A percentile compares a stretch with the other conserved stretches of the same genome.
Conservation (phyloP, 35 echinoderm and acorn worm genomes). For the Apostichopus parvimensis region DNA sequence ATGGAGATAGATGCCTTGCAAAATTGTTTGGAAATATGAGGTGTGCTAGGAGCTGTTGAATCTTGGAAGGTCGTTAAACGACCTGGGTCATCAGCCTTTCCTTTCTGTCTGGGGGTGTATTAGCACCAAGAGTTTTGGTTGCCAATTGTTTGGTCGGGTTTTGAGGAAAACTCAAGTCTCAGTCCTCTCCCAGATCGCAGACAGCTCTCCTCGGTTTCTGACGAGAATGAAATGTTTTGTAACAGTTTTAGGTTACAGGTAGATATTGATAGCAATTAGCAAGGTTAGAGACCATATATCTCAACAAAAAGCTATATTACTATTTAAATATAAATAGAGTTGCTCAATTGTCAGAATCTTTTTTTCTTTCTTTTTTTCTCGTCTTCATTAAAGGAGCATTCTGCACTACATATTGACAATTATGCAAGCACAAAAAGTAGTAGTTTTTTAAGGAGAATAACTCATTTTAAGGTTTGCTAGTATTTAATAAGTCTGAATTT, state of each 20-base stretch:
- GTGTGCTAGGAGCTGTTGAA: constrained; percentile 16
- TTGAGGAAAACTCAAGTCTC: not conserved
- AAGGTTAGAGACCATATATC: no score
- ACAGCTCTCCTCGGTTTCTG: not conserved
- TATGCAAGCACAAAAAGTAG: no score
- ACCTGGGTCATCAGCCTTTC: constrained; percentile 1
- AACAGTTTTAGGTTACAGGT: not conserved
- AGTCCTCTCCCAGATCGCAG: not conserved
- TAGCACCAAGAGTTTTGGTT: not conserved
- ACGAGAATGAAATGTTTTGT: not conserved
- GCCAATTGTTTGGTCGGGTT: constrained; percentile 8
- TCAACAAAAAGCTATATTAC: no score
- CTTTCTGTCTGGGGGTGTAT: not conserved
- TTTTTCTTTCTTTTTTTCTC: no score
- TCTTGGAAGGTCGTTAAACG: constrained; percentile 5
- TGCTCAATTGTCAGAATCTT: no score
- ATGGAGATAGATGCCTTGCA: constrained; percentile 41
- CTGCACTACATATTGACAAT: no score
- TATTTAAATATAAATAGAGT: no score
- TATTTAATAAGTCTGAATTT: no score
- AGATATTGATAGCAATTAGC: no score
- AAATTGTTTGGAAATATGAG: constrained; percentile 54
- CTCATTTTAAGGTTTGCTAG: no score
- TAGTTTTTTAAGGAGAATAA: no score
- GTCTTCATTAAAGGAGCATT: no score